Evolutionary conservation across 2,888 invertebrate species (phyloP).

Genomic region (Strigamia crassipes): DNA sequence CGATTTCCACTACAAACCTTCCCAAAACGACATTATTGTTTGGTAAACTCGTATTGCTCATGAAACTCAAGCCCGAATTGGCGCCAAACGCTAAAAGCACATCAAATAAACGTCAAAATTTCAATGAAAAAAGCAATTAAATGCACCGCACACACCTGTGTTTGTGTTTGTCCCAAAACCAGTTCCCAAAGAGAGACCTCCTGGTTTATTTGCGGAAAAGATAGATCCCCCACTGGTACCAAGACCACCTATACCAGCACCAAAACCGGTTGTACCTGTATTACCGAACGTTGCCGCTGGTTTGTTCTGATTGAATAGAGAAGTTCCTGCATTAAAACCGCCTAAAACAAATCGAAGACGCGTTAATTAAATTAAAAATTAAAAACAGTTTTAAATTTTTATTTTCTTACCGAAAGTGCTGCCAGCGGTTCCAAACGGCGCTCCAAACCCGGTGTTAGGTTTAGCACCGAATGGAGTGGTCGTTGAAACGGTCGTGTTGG

Average conservation of each 20-base stretch:
- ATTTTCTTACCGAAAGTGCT: constrained; percentile 59
- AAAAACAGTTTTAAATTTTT: too few species aligned
- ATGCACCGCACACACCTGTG: not conserved
- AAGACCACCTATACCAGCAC: constrained; percentile 50
- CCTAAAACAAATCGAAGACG: not conserved
- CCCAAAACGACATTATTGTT: not conserved
- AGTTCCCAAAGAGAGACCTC: constrained; percentile 45
- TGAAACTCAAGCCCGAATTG: not conserved
- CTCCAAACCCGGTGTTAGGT: constrained; percentile 53
- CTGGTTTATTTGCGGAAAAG: constrained; percentile 45
- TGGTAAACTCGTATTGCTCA: not conserved
- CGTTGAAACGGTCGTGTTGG: constrained; percentile 54
- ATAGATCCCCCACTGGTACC: constrained; percentile 47
- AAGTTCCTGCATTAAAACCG: constrained; percentile 7
- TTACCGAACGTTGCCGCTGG: constrained; percentile 39
- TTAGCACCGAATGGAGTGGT: constrained; percentile 60
- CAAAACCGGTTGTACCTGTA: constrained; percentile 44
- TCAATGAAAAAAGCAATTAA: not conserved
- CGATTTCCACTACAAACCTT: not conserved
- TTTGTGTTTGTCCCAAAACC: constrained; percentile 26
- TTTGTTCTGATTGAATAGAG: constrained; percentile 34
- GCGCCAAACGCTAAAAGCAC: not conserved
- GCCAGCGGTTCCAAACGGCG: constrained; percentile 63
- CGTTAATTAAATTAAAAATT: constrained; percentile 13
- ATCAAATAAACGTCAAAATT: not conserved